Evolutionary conservation across 2,888 invertebrate genomes (phyloP).

Genomic region (Geophilus truncorum): DNA sequence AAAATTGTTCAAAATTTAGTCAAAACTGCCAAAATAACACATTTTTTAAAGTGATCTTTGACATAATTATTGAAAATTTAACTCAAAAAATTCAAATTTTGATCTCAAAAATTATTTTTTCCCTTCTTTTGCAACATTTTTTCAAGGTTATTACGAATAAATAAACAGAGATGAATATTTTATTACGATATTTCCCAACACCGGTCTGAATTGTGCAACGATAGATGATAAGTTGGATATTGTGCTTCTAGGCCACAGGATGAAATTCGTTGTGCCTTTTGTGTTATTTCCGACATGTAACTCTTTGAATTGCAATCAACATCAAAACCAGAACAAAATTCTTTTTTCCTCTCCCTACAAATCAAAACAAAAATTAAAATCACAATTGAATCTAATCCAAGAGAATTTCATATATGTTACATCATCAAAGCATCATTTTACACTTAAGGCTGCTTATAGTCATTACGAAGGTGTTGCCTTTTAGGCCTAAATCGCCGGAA

Average conservation of each 20-base stretch:
- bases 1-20: too few species aligned
- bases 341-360: background rate
- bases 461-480: background rate
- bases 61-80: too few species aligned
- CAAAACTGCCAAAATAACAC: background rate
- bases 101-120: background rate
- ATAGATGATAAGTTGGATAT: background rate
- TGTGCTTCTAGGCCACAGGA: constrained; percentile 24
- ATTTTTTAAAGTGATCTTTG: too few species aligned
- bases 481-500: background rate
- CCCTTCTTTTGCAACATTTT: background rate
- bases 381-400: background rate
- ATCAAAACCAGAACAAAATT: background rate
- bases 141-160: background rate
- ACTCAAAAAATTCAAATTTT: too few species aligned
- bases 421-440: background rate
- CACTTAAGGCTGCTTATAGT: too few species aligned
- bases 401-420: too few species aligned
- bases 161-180: background rate
- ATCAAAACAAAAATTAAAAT: too few species aligned
- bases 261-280: background rate
- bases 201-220: constrained; percentile 8
- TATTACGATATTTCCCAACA: background rate
- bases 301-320: background rate
- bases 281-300: background rate